Evolutionary conservation across 2,113 vertebrate genomes (phyloP).

Genomic region (Arothron firmamentum): DNA sequence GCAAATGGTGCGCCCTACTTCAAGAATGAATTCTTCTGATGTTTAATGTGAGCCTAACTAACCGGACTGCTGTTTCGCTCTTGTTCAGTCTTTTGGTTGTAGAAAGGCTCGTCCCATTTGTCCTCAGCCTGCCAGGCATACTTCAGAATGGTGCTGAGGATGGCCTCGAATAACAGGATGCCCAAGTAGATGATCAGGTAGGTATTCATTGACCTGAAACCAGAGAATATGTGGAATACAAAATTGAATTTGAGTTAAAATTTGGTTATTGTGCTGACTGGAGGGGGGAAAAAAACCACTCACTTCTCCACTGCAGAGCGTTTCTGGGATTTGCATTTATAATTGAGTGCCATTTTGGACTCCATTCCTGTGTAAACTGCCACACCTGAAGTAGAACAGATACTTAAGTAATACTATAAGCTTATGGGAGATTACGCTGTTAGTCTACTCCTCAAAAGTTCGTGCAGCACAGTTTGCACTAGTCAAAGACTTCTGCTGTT

Average conservation of each 20-base stretch:
- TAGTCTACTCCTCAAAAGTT: background rate
- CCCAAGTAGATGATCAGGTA: slow-evolving; percentile 96
- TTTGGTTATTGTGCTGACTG: background rate
- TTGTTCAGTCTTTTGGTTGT: slow-evolving; percentile 90
- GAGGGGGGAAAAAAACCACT: slow-evolving; percentile 31
- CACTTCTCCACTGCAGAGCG: slow-evolving; percentile 98
- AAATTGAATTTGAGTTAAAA: background rate
- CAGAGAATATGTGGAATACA: background rate
- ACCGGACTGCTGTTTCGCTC: slow-evolving; percentile 91
- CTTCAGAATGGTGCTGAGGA: slow-evolving; percentile 95
- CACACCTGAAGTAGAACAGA: slow-evolving; percentile 79
- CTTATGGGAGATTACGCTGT: background rate
- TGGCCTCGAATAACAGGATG: slow-evolving; percentile 91
- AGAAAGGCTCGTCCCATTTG: slow-evolving; percentile 94
- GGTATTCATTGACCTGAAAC: slow-evolving; percentile 93
- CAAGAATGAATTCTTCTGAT: slow-evolving; percentile 16
- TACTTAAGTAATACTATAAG: background rate
- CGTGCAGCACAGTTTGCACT: background rate
- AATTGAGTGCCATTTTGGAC: slow-evolving; percentile 99
- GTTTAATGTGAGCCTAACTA: slow-evolving; percentile 5
- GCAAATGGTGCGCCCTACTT: background rate
- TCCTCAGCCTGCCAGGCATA: slow-evolving; percentile 92
- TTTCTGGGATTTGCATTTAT: slow-evolving; percentile 99
- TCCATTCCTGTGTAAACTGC: slow-evolving; percentile 99
- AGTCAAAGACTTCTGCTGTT: no score